Evolutionary conservation across 1,140 invertebrate genomes (phyloP).

Genomic region (Drosophila equinoxialis): DNA sequence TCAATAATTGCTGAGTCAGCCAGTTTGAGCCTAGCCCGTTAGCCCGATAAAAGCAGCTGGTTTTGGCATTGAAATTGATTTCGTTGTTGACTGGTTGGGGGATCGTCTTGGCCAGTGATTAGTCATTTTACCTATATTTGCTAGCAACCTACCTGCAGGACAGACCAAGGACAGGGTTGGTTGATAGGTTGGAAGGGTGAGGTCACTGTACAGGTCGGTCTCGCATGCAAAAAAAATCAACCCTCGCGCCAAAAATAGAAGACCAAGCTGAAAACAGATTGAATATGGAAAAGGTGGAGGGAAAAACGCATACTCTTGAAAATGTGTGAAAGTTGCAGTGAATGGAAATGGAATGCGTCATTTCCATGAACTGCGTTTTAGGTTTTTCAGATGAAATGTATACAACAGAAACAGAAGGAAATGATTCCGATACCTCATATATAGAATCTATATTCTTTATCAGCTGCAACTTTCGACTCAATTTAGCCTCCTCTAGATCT

Average conservation of each 20-base stretch:
- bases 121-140: constrained; percentile 54
- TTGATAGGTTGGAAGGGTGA: constrained; percentile 22
- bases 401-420: no score
- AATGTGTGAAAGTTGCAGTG: constrained; percentile 55
- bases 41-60: constrained; percentile 43
- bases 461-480: no score
- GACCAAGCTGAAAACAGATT: not conserved
- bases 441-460: no score
- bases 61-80: constrained; percentile 12
- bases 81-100: not conserved
- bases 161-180: constrained; percentile 34
- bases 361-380: constrained; percentile 52
- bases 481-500: no score
- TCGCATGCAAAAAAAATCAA: constrained; percentile 52
- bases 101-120: constrained; percentile 35
- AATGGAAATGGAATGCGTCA: constrained; percentile 31
- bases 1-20: constrained; percentile 47
- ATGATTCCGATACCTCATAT: no score
- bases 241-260: constrained; percentile 67
- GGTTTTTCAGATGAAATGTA: not conserved
- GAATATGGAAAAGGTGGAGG: not conserved
- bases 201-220: constrained; percentile 48
- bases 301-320: constrained; percentile 30
- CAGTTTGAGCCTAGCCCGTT: constrained; percentile 24
- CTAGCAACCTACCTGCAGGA: constrained; percentile 45